Percentiles rank a stretch among this genome's conserved stretches.
These are phyloP conservation scores for Oscheius sp. DNA, from an alignment of 2,888 invertebrate genomes.

Conservation along the genomic window DNA sequence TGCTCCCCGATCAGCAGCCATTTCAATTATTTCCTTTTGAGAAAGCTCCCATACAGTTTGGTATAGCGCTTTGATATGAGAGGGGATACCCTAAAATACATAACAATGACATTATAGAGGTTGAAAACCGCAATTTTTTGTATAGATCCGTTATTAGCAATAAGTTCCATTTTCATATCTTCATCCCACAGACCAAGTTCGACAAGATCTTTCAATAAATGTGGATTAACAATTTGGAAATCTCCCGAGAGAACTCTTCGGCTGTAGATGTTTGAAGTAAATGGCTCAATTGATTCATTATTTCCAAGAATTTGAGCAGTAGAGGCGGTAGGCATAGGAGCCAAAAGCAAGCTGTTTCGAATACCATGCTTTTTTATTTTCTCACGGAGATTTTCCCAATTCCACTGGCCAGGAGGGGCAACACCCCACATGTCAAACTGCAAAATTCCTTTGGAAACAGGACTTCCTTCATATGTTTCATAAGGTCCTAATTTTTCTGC, in stretches of 20 bases:
- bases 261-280: slow-evolving; percentile 95
- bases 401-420: slow-evolving; percentile 78
- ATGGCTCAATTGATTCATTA: slow-evolving; percentile 97
- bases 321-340: slow-evolving; percentile 98
- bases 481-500: slow-evolving; percentile 82
- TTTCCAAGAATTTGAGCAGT: slow-evolving; percentile 99
- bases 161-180: slow-evolving; percentile 91
- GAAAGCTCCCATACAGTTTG: slow-evolving; percentile 76
- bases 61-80: slow-evolving; percentile 73
- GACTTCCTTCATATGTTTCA: slow-evolving; percentile 88
- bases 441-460: slow-evolving; percentile 91
- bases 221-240: slow-evolving; percentile 85
- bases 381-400: slow-evolving; percentile 85
- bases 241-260: slow-evolving; percentile 80
- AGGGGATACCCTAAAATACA: slow-evolving; percentile 57
- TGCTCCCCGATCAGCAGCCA: slow-evolving; percentile 81
- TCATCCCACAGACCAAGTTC: slow-evolving; percentile 91
- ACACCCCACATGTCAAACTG: slow-evolving; percentile 97
- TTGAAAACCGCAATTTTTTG: slow-evolving; percentile 74
- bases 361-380: slow-evolving; percentile 88
- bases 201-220: slow-evolving; percentile 89
- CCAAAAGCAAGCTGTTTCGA: slow-evolving; percentile 89
- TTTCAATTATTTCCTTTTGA: slow-evolving; percentile 80
- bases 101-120: not conserved
- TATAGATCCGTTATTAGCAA: slow-evolving; percentile 89